Percentiles rank a stretch among this genome's conserved stretches.
Evolutionary conservation across 2,888 invertebrate genomes (phyloP).

Genomic region (Amphipyra berbera): DNA sequence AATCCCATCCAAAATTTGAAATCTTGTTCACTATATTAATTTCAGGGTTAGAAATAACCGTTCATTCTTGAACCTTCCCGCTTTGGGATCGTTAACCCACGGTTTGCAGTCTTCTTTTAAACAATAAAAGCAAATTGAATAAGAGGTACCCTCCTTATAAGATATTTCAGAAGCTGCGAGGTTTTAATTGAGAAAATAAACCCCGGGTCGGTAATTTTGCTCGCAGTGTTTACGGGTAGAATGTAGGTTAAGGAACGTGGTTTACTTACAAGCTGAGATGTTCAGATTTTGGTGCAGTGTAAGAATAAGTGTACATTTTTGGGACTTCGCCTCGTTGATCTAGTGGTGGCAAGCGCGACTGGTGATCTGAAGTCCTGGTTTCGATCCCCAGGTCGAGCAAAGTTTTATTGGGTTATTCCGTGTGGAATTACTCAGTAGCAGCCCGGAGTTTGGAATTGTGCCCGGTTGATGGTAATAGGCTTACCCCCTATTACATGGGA

Average conservation of each 20-base stretch:
- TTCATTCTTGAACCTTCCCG: slow-evolving; percentile 64
- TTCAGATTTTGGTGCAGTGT: slow-evolving; percentile 18
- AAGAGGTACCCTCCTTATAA: slow-evolving; percentile 67
- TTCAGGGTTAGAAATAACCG: slow-evolving; percentile 67
- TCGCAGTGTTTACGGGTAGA: slow-evolving; percentile 44
- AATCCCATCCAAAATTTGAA: slow-evolving; percentile 66
- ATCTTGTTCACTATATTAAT: slow-evolving; percentile 74
- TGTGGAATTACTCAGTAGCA: too few species aligned
- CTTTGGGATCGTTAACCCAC: slow-evolving; percentile 68
- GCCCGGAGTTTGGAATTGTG: too few species aligned
- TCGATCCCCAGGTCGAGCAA: too few species aligned
- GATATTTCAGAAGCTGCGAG: slow-evolving; percentile 63
- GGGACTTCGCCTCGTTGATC: too few species aligned
- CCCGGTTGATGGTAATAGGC: too few species aligned
- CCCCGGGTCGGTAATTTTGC: slow-evolving; percentile 56
- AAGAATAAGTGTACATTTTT: slow-evolving; percentile 1
- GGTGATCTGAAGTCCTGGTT: too few species aligned
- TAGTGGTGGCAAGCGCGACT: too few species aligned
- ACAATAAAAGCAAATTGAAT: slow-evolving; percentile 80
- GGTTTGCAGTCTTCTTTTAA: slow-evolving; percentile 74
- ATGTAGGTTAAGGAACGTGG: slow-evolving; percentile 34
- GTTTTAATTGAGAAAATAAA: slow-evolving; percentile 72
- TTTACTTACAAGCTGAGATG: slow-evolving; percentile 31
- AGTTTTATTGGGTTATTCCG: too few species aligned
- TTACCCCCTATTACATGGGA: too few species aligned